Evolutionary conservation across 2,888 invertebrate genomes (phyloP).

Genomic region (Parapristionchus giblindavisi): DNA sequence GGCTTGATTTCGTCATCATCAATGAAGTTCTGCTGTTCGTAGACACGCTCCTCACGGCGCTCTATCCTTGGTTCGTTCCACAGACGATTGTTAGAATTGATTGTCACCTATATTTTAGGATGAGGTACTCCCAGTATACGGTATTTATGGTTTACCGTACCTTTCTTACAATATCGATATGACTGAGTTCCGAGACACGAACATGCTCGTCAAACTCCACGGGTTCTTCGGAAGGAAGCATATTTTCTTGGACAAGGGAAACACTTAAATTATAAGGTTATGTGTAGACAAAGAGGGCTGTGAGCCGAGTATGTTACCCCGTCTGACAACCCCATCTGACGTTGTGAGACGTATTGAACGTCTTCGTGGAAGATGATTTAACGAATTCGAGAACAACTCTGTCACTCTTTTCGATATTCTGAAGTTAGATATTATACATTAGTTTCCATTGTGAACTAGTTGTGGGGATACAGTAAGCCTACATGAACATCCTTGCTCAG

Average conservation of each 20-base stretch:
- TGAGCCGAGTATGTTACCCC: too few species aligned
- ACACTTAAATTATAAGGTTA: too few species aligned
- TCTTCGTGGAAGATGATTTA: too few species aligned
- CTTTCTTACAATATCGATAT: conserved; percentile 19
- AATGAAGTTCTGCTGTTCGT: background rate
- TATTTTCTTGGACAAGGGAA: too few species aligned
- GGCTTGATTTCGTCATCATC: conserved; percentile 8
- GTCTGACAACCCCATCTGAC: too few species aligned
- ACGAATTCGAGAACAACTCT: conserved; percentile 12
- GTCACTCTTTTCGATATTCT: conserved; percentile 27
- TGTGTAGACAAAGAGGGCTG: too few species aligned
- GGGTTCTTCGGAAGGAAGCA: too few species aligned
- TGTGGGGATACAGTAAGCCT: background rate
- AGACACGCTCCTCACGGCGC: conserved; percentile 16
- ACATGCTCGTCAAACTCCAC: conserved; percentile 26
- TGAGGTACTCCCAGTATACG: background rate
- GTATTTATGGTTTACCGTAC: conserved; percentile 14
- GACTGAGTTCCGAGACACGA: conserved; percentile 25
- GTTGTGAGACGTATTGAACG: too few species aligned
- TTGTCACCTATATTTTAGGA: background rate
- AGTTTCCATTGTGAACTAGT: too few species aligned
- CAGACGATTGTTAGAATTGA: background rate
- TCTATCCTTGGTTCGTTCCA: conserved; percentile 27
- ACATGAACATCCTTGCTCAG: conserved; percentile 16
- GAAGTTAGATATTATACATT: too few species aligned